phyloP scores from a whole-genome alignment of 2,888 invertebrate species.

The Pediacus dermestoides region DNA sequence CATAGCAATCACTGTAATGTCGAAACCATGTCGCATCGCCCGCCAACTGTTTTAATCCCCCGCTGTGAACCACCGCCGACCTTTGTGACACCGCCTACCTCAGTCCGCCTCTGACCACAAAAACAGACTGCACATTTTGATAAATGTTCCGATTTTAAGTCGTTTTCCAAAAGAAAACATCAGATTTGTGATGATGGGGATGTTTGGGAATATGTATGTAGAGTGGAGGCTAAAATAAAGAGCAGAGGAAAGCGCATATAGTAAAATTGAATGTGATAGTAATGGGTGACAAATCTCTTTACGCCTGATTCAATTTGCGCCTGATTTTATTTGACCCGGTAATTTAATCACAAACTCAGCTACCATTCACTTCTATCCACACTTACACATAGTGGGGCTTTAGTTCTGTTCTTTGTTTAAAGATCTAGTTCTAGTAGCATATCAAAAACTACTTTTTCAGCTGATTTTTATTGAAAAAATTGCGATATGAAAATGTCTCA shows the following conservation, averaged over 20 bases:
- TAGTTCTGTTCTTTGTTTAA: too few relatives aligned
- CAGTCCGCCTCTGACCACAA: constrained; percentile 5
- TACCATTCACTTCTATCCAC: constrained; percentile 37
- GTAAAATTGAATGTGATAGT: constrained; percentile 47
- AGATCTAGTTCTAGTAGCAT: too few relatives aligned
- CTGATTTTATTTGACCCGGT: constrained; percentile 49
- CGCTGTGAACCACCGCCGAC: constrained; percentile 26
- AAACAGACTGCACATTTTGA: constrained; percentile 14
- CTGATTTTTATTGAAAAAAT: too few relatives aligned
- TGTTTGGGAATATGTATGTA: too few relatives aligned
- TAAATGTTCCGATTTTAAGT: too few relatives aligned
- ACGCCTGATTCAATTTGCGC: constrained; percentile 47
- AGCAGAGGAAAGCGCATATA: constrained; percentile 20
- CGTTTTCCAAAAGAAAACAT: too few relatives aligned
- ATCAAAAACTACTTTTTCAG: too few relatives aligned
- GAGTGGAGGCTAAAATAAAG: too few relatives aligned
- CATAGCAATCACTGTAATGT: constrained; percentile 49
- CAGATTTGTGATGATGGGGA: too few relatives aligned
- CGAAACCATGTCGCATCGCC: constrained; percentile 47
- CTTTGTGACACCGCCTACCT: constrained; percentile 8
- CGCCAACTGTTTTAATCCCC: constrained; percentile 44
- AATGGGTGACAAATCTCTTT: constrained; percentile 49
- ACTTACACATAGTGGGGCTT: too few relatives aligned
- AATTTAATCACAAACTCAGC: constrained; percentile 45
- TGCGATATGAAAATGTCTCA: too few relatives aligned